Base-by-base conservation (phyloP, 1,140 invertebrate species). In the Drosophila ficusphila region DNA sequence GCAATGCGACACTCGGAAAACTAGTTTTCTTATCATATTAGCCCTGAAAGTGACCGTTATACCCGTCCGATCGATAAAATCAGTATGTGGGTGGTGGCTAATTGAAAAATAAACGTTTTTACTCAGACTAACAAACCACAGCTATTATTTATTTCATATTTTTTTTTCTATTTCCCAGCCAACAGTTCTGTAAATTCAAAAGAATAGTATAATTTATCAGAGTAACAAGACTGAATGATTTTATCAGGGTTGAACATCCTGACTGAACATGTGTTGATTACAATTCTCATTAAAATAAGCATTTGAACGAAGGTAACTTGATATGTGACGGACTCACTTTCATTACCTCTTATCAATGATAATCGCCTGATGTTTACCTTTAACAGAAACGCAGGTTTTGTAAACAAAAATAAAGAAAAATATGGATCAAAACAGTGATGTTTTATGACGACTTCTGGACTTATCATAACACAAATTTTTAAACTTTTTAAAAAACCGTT, bases 1-100 rank as follows among this genome's bases (percentile, higher is more conserved):
- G 54, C 54, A 58, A n/a, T 58, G 54, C 54, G 44, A n/a, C 21
- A 38, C 23, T 44, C 18, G 12, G 7, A 8, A 34, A 8, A 8
- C 29, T 23, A 12, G 9, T 58, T 38, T 18, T 46, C 31, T 38
- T 36, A 47, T 34, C 42, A 29, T 19, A 31, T 48, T 39, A 39
- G 18, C 36, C 21, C 19, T 21, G 6, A n/a, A 14, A 11, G 36
- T 4, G 3, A 18, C 19, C n/a, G n/a, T 14, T 7, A 42, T 5
- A 23, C 39, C 19, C 12, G 11, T 8, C 39, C 39, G 19, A 23
- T 42, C 19, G 39, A 23, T 42, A 12, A 8, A 12, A 18, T 42
- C 23, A n/a, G 11, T 12, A 42, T 42, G 18, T 2, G 11, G 18
- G 18, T 4, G n/a, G 18, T 4, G n/a, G 19, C 11, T n/a, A 12